Evolutionary conservation across 2,888 invertebrate species (phyloP), one percentile per base, ranked within the genome.

Genomic region (Pseudanteris insignis): DNA sequence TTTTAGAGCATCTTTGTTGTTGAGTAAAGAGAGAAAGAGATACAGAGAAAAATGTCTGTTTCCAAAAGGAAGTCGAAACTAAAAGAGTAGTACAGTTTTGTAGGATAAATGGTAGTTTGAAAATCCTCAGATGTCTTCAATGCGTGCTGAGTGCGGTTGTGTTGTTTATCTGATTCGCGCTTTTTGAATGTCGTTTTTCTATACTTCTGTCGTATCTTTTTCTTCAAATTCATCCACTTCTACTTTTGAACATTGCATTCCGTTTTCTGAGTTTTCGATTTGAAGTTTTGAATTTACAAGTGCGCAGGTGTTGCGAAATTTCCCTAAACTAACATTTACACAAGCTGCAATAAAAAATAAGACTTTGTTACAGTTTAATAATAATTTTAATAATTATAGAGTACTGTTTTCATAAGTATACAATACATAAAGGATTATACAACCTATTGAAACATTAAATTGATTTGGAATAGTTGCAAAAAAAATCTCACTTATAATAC

Each of bases 121-220:
- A 86, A 85, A 87, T 89, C 88, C 88, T 89, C 89, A 89, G 89
- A 89, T 89, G 89, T 89, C 89, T 88, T 89, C 89, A 90, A 89
- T 90, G 89, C 89, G 89, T 89, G 89, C 89, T 89, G 89, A 86
- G 86, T 89, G 86, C 86, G 86, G 85, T 88, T 85, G 85, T 84
- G 83, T 83, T 71, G 74, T 77, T 76, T 40, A 38, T 57, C 32
- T 67, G 71, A 72, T 70, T 76, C 71, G 68, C 67, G 69, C 73
- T 75, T 71, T 74, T 60, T 68, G 65, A 72, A 36, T 40, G 4
- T 40, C 41, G 37, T 40, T 54, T 60, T 41, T n/a, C n/a, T 38
- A 21, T 55, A 34, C 46, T 54, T 54, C 13, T 11, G 24, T 43
- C 32, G 28, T 50, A 40, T 68, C 70, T 65, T 67, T 68, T 64